Percentiles rank a stretch among this genome's conserved stretches.
These are phyloP conservation scores for Metaphire vulgaris DNA, from an alignment of 1,140 invertebrate species.

Conservation along the genomic window DNA sequence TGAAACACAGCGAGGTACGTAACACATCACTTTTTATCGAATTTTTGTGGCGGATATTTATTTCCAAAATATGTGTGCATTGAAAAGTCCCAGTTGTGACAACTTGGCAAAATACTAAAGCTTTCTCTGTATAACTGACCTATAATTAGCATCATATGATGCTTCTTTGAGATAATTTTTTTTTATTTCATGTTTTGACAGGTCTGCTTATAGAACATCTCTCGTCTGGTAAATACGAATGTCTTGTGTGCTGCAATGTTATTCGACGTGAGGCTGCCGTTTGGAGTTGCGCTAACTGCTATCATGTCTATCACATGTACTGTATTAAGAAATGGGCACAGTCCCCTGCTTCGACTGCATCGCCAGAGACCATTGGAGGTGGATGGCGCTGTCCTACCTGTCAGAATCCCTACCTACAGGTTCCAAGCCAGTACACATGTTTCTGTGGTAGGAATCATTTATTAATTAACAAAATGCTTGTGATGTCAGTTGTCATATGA, in stretches of 20 bases:
- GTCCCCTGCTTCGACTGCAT: constrained; percentile 62
- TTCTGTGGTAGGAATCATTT: constrained; percentile 52
- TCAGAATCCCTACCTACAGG: constrained; percentile 38
- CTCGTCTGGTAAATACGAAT: constrained; percentile 70
- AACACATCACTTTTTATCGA: no score
- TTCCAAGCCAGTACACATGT: constrained; percentile 49
- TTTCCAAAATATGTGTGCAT: no score
- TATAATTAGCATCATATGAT: no score
- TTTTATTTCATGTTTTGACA: constrained; percentile 32
- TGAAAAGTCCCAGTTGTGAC: no score
- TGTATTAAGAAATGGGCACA: constrained; percentile 87
- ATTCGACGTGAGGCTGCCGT: constrained; percentile 70
- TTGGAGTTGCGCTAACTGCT: constrained; percentile 86
- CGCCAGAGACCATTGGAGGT: constrained; percentile 55
- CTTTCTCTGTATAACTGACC: no score
- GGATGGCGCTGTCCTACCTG: constrained; percentile 79
- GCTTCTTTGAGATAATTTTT: no score
- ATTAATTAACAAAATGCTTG: no score
- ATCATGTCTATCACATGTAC: constrained; percentile 77
- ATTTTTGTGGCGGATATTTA: no score
- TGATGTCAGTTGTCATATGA: no score
- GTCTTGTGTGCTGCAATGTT: constrained; percentile 81
- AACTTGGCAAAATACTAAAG: no score
- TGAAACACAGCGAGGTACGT: not conserved
- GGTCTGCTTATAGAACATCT: constrained; percentile 75